A percentile compares a stretch with the other conserved stretches of the same genome.
Conservation (phyloP, 2,888 invertebrate genomes). For the Mechanitis messenoides region DNA sequence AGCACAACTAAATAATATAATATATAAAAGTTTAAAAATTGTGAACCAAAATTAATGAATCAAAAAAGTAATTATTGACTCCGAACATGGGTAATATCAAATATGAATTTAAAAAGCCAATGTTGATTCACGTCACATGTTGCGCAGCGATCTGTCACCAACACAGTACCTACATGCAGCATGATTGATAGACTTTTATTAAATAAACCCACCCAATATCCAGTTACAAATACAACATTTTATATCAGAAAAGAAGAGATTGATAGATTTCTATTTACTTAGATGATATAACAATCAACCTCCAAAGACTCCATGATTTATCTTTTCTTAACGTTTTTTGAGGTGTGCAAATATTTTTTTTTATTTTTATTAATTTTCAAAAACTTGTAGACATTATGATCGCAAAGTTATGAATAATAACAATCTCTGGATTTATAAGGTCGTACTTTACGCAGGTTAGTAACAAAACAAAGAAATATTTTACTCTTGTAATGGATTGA, state of each 20-base stretch:
- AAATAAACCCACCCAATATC: slow-evolving; percentile 69
- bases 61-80: background rate
- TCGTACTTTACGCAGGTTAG: slow-evolving; percentile 49
- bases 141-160: slow-evolving; percentile 64
- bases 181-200: slow-evolving; percentile 71
- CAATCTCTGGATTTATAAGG: slow-evolving; percentile 66
- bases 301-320: slow-evolving; percentile 17
- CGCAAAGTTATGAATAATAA: slow-evolving; percentile 43
- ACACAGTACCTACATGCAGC: slow-evolving; percentile 45
- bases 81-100: slow-evolving; percentile 18
- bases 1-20: no score
- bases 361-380: background rate
- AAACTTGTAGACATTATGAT: slow-evolving; percentile 26
- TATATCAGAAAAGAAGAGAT: slow-evolving; percentile 58
- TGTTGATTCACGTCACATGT: slow-evolving; percentile 50
- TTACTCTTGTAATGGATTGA: slow-evolving; percentile 76
- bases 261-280: slow-evolving; percentile 54
- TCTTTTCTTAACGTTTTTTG: background rate
- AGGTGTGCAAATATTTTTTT: no score
- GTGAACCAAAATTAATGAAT: background rate
- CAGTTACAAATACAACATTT: slow-evolving; percentile 67
- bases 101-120: slow-evolving; percentile 28
- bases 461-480: slow-evolving; percentile 76
- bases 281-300: slow-evolving; percentile 20
- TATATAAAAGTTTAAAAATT: no score